Evolutionary conservation across 2,888 invertebrate species (phyloP).

Genomic region (Linnaemya tessellans): DNA sequence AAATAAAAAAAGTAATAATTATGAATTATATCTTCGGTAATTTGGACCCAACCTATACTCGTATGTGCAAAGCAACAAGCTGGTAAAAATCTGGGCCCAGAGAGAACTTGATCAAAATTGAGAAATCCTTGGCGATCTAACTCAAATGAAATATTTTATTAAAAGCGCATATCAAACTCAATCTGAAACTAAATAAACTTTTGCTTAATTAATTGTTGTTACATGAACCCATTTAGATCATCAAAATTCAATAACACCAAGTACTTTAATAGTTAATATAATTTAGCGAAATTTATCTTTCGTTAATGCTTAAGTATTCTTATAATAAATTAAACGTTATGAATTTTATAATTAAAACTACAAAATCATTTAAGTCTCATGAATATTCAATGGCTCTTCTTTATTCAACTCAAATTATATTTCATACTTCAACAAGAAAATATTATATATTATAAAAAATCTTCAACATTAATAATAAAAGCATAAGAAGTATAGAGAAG

Average conservation of each 20-base stretch:
- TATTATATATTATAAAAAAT: constrained; percentile 37
- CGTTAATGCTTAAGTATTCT: not conserved
- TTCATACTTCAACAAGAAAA: constrained; percentile 26
- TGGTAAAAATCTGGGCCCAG: too few species aligned
- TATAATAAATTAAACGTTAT: constrained; percentile 15
- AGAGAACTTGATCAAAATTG: too few species aligned
- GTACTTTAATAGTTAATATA: not conserved
- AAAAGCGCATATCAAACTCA: too few species aligned
- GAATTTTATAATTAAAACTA: constrained; percentile 62
- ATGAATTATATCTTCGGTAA: too few species aligned
- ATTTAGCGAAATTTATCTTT: not conserved
- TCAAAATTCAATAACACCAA: not conserved
- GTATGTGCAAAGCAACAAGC: too few species aligned
- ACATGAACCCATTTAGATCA: not conserved
- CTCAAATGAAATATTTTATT: too few species aligned
- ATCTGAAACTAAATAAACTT: too few species aligned
- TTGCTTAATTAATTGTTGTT: not conserved
- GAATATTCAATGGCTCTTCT: constrained; percentile 55
- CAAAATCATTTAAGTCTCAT: constrained; percentile 64
- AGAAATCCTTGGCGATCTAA: too few species aligned
- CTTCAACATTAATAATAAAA: constrained; percentile 41
- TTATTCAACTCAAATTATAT: constrained; percentile 46
- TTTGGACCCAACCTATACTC: too few species aligned
- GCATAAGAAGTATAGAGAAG: constrained; percentile 70
- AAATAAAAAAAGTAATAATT: too few species aligned